Evolutionary conservation across 2,113 vertebrate species (phyloP).

Genomic region (Carassius auratus): DNA sequence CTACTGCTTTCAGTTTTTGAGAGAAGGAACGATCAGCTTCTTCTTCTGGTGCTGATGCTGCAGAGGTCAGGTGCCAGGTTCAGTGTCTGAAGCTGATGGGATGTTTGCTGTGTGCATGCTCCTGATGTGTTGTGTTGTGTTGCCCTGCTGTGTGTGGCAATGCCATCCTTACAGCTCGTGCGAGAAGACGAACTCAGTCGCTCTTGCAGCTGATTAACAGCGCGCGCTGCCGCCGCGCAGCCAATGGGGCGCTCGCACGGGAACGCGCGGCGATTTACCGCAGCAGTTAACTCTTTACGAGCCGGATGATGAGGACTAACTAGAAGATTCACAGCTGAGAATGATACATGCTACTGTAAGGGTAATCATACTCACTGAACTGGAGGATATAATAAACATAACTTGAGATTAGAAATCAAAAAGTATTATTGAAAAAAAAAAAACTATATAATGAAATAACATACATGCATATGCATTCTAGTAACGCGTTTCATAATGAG

Average conservation of each 20-base stretch:
- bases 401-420: not conserved
- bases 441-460: not conserved
- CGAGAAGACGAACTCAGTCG: slow-evolving; percentile 62
- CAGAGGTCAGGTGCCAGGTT: slow-evolving; percentile 37
- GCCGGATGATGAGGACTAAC: slow-evolving; percentile 21
- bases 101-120: slow-evolving; percentile 59
- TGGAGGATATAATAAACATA: too few species aligned
- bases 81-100: slow-evolving; percentile 56
- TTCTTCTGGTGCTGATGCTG: slow-evolving; percentile 44
- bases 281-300: slow-evolving; percentile 63
- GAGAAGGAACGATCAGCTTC: slow-evolving; percentile 30
- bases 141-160: slow-evolving; percentile 55
- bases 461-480: not conserved
- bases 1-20: slow-evolving; percentile 53
- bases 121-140: slow-evolving; percentile 53
- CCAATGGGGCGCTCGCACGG: slow-evolving; percentile 61
- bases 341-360: not conserved
- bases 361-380: not conserved
- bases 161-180: slow-evolving; percentile 61
- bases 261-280: slow-evolving; percentile 60
- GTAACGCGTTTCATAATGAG: not conserved
- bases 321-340: not conserved
- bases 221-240: slow-evolving; percentile 57
- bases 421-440: not conserved
- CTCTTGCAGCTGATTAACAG: slow-evolving; percentile 64